phyloP scores from a whole-genome alignment of 1,140 invertebrate species.

The Steinernema feltiae region DNA sequence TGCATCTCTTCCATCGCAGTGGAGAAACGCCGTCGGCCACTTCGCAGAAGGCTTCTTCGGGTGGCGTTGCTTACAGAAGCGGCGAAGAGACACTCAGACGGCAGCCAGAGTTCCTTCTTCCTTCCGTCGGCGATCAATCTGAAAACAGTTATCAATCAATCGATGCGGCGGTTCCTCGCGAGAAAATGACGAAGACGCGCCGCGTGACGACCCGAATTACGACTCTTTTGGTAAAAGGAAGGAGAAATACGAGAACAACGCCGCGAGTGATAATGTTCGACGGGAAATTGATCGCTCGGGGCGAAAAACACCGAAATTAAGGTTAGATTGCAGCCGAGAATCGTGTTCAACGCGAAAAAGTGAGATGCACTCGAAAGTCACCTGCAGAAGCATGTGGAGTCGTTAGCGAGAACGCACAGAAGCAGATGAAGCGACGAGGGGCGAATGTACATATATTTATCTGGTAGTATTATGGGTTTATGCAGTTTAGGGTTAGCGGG shows the following conservation, averaged over 20 bases:
- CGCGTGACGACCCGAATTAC: background rate
- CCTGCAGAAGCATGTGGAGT: too few species aligned
- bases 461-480: background rate
- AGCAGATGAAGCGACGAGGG: too few species aligned
- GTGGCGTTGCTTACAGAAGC: background rate
- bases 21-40: background rate
- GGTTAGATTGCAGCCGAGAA: too few species aligned
- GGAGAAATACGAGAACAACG: too few species aligned
- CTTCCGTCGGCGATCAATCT: background rate
- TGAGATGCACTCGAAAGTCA: too few species aligned
- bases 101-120: background rate
- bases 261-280: too few species aligned
- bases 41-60: too few species aligned
- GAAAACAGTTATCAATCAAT: background rate
- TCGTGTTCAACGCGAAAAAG: too few species aligned
- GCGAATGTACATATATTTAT: too few species aligned
- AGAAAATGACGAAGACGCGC: background rate
- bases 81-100: background rate
- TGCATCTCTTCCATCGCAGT: conserved; percentile 1
- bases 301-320: too few species aligned
- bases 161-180: background rate
- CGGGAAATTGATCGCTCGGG: too few species aligned
- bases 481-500: background rate
- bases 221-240: background rate
- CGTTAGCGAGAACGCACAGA: too few species aligned